phyloP scores from a whole-genome alignment of 2,113 vertebrate genomes.

The Sula dactylatra region DNA sequence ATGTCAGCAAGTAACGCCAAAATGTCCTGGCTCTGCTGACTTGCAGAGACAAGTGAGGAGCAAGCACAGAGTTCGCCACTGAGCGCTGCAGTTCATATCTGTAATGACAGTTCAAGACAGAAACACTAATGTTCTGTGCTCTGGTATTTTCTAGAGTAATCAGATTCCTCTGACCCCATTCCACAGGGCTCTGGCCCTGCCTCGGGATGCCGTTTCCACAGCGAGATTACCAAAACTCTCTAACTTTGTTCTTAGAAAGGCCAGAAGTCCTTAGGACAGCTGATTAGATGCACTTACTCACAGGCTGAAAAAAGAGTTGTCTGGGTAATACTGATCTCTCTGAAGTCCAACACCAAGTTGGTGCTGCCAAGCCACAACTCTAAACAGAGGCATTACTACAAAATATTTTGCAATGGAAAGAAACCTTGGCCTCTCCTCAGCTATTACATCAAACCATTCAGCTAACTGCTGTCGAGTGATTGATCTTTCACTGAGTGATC shows the following conservation, averaged over 20 bases:
- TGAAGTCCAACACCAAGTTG: rapidly evolving
- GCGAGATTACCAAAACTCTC: background rate
- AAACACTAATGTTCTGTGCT: background rate
- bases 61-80: background rate
- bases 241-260: background rate
- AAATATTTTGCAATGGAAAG: background rate
- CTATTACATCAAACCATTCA: background rate
- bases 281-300: background rate
- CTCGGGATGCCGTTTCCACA: background rate
- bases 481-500: background rate
- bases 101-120: background rate
- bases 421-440: background rate
- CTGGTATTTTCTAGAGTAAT: background rate
- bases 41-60: conserved; percentile 16
- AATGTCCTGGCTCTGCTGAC: conserved; percentile 13
- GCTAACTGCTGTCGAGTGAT: background rate
- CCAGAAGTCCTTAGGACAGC: background rate
- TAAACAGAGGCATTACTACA: background rate
- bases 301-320: background rate
- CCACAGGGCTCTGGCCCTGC: background rate
- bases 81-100: background rate
- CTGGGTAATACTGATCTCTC: background rate
- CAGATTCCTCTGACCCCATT: background rate
- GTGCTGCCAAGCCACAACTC: background rate
- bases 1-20: background rate